Conservation (phyloP, 2,113 vertebrate genomes). For the Taurulus bubalis region DNA sequence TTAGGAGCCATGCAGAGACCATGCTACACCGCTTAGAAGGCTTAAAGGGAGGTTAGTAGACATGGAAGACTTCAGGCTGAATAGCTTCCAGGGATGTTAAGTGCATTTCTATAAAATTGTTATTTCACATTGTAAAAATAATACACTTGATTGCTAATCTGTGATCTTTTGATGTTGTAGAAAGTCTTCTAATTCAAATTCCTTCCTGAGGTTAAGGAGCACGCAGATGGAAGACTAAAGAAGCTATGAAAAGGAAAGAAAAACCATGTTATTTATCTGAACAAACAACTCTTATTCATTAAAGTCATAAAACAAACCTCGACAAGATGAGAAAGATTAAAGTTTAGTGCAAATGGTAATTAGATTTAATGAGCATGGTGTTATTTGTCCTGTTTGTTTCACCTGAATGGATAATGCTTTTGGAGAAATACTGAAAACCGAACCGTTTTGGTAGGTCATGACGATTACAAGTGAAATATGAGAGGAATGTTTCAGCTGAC, state of each 20-base stretch:
- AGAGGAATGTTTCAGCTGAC: conserved; percentile 24
- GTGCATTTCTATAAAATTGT: conserved; percentile 62
- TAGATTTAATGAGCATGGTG: conserved; percentile 11
- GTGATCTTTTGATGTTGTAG: conserved; percentile 68
- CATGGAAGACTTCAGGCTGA: conserved; percentile 58
- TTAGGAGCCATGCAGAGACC: conserved; percentile 72
- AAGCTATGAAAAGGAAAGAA: conserved; percentile 87
- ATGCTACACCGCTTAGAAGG: conserved; percentile 65
- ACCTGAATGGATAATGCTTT: not conserved
- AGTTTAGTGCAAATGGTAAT: not conserved
- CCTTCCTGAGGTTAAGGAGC: conserved; percentile 89
- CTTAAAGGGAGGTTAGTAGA: conserved; percentile 49
- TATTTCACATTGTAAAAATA: conserved; percentile 70
- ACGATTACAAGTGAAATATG: conserved; percentile 1
- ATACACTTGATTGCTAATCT: conserved; percentile 67
- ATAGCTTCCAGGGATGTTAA: conserved; percentile 31
- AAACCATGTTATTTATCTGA: conserved; percentile 74
- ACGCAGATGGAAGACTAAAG: conserved; percentile 90
- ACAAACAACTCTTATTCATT: conserved; percentile 21
- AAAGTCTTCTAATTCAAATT: conserved; percentile 90
- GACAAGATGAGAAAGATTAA: not conserved
- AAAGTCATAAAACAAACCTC: not conserved
- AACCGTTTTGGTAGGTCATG: conserved; percentile 1
- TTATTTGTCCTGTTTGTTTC: conserved; percentile 28
- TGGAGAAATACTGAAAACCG: conserved; percentile 1